phyloP scores from a whole-genome alignment of 1,140 invertebrate species.

The Cydia amplana region DNA sequence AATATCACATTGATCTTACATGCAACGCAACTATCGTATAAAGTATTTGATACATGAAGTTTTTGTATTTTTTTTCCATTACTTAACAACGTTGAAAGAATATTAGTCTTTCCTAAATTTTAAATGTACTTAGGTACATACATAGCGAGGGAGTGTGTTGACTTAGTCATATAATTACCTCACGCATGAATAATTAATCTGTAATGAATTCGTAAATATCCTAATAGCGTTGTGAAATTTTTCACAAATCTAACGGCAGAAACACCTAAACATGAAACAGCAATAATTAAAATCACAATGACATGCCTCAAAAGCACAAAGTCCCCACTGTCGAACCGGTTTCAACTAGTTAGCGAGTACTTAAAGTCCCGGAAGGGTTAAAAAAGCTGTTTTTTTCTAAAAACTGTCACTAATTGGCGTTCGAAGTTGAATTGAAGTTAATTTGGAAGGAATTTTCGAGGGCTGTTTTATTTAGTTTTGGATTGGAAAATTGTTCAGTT shows the following conservation, averaged over 20 bases:
- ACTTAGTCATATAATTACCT: too few relatives aligned
- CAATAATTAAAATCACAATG: constrained; percentile 21
- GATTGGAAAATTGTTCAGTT: background rate
- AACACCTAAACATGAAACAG: background rate
- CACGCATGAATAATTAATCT: background rate
- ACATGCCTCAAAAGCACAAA: constrained; percentile 15
- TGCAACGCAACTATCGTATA: too few relatives aligned
- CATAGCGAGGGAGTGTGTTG: too few relatives aligned
- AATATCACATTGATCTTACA: too few relatives aligned
- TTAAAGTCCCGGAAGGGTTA: constrained; percentile 16
- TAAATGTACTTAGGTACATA: too few relatives aligned
- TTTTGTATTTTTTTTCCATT: too few relatives aligned
- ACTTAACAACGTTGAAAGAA: too few relatives aligned
- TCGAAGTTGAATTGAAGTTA: constrained; percentile 37
- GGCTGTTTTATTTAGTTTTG: constrained; percentile 10
- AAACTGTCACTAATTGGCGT: constrained; percentile 46
- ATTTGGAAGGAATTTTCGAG: constrained; percentile 35
- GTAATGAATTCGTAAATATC: background rate
- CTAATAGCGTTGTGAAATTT: background rate
- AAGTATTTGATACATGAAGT: too few relatives aligned
- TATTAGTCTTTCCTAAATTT: too few relatives aligned
- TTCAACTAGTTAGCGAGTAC: constrained; percentile 29
- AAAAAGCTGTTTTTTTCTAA: constrained; percentile 36
- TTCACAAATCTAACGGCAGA: background rate
- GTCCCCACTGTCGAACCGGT: constrained; percentile 12